Conservation (phyloP, 2,888 invertebrate species). For the Catocala sponsa region DNA sequence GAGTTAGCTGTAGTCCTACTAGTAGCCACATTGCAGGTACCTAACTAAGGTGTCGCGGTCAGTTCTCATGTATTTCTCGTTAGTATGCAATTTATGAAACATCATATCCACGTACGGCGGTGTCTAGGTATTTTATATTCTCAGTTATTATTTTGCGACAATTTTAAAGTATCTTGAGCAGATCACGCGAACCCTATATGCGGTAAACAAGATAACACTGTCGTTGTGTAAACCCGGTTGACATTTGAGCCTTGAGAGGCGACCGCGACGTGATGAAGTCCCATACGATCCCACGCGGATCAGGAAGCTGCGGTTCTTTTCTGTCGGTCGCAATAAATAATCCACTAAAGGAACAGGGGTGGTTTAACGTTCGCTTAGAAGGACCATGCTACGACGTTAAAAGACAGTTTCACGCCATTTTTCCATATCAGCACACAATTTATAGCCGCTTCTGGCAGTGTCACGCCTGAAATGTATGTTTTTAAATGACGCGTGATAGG, state of each 20-base stretch:
- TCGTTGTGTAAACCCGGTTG: conserved; percentile 77
- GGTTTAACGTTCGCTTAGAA: conserved; percentile 56
- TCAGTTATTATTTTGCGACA: conserved; percentile 36
- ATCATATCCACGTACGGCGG: conserved; percentile 16
- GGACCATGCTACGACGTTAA: conserved; percentile 66
- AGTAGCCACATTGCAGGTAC: conserved; percentile 36
- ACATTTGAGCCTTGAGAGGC: conserved; percentile 71
- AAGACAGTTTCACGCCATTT: conserved; percentile 72
- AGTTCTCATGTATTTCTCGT: conserved; percentile 32
- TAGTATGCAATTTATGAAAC: conserved; percentile 37
- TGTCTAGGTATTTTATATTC: conserved; percentile 13
- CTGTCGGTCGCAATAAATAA: conserved; percentile 66
- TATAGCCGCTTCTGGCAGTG: conserved; percentile 71
- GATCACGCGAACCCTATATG: conserved; percentile 54
- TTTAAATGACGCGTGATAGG: conserved; percentile 68
- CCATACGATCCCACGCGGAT: conserved; percentile 70
- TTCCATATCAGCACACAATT: conserved; percentile 75
- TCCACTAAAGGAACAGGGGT: conserved; percentile 52
- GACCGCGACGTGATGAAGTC: conserved; percentile 62
- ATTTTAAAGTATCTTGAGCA: conserved; percentile 50
- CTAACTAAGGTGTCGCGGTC: conserved; percentile 23
- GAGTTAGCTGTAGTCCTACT: conserved; percentile 46
- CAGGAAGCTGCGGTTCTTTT: conserved; percentile 79
- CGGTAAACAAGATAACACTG: conserved; percentile 69
- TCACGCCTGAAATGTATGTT: conserved; percentile 73